Evolutionary conservation across 2,113 vertebrate genomes (phyloP).

Genomic region (Cavia porcellus): DNA sequence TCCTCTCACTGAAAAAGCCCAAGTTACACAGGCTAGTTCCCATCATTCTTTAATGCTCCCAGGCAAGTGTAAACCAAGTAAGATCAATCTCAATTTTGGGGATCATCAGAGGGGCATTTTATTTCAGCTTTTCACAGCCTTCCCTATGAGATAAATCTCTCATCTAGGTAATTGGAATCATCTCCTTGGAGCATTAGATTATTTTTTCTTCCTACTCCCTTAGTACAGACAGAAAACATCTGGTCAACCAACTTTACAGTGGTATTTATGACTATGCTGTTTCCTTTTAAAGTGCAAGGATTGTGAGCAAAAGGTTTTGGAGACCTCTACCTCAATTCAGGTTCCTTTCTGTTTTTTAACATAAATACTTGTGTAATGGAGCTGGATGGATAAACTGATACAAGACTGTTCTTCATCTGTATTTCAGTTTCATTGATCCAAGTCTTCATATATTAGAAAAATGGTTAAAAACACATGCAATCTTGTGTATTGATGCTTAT

Average conservation of each 20-base stretch:
- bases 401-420: background rate
- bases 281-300: conserved; percentile 60
- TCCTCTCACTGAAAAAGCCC: background rate
- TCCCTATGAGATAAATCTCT: conserved; percentile 45
- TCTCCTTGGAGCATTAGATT: background rate
- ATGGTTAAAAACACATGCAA: background rate
- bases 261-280: conserved; percentile 33
- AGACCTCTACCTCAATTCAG: conserved; percentile 15
- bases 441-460: conserved; percentile 37
- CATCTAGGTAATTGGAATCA: conserved; percentile 67
- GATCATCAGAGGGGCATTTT: conserved; percentile 4
- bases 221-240: conserved; percentile 28
- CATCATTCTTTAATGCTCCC: background rate
- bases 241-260: conserved; percentile 13
- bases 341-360: background rate
- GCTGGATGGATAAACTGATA: background rate
- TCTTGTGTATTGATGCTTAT: conserved; percentile 61
- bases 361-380: conserved; percentile 8
- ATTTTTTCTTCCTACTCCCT: conserved; percentile 46
- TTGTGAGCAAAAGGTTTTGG: background rate
- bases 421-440: conserved; percentile 54
- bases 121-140: conserved; percentile 14
- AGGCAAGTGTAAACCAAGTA: conserved; percentile 49
- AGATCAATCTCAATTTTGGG: conserved; percentile 2
- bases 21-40: background rate